phyloP scores from a whole-genome alignment of 1,140 invertebrate genomes.

The Camponotus vicinus region DNA sequence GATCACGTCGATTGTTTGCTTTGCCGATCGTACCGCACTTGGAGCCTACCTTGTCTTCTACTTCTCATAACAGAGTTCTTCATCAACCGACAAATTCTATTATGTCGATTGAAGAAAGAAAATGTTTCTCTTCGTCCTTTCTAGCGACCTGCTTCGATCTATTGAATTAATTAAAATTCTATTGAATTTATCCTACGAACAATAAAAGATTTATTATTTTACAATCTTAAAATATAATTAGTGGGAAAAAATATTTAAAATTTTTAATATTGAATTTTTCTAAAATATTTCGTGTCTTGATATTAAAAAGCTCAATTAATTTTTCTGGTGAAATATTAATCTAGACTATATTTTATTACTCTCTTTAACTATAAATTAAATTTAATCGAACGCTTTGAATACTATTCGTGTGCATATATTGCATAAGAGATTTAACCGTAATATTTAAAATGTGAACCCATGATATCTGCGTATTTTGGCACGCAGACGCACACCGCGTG shows the following conservation, averaged over 20 bases:
- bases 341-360: background rate
- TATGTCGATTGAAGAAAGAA: slow-evolving; percentile 50
- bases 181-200: background rate
- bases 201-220: background rate
- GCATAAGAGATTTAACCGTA: background rate
- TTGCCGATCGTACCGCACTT: slow-evolving; percentile 43
- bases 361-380: background rate
- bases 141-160: background rate
- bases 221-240: background rate
- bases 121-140: background rate
- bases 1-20: slow-evolving; percentile 63
- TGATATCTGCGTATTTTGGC: slow-evolving; percentile 7
- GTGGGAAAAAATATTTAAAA: background rate
- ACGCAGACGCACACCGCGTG: background rate
- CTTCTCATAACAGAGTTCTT: slow-evolving; percentile 51
- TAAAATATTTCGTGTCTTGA: background rate
- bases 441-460: background rate
- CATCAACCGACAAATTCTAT: slow-evolving; percentile 77
- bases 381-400: background rate
- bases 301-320: background rate
- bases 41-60: slow-evolving; percentile 20
- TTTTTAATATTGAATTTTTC: background rate
- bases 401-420: background rate
- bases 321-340: background rate
- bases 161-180: slow-evolving; percentile 18